Percentiles rank a stretch among this genome's conserved stretches.
phyloP scores from a whole-genome alignment of 2,888 invertebrate species.

The Agrochola litura region DNA sequence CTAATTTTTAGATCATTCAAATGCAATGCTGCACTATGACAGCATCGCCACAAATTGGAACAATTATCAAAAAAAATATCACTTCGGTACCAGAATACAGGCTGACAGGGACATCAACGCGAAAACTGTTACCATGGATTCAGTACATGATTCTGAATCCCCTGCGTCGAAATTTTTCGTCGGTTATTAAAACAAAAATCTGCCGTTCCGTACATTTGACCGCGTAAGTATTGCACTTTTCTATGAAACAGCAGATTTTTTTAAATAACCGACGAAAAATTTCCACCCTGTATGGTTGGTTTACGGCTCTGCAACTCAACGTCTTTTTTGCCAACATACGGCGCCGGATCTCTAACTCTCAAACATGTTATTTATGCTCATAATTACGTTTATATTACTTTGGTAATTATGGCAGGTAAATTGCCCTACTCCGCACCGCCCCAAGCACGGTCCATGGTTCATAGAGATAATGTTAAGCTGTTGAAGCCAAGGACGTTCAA shows the following conservation, averaged over 20 bases:
- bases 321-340: constrained; percentile 17
- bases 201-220: too few relatives aligned
- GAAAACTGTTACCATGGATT: too few relatives aligned
- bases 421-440: not conserved
- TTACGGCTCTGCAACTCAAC: not conserved
- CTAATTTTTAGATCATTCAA: not conserved
- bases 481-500: constrained; percentile 13
- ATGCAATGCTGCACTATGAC: not conserved
- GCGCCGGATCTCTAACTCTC: not conserved
- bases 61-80: not conserved
- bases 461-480: not conserved
- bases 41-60: not conserved
- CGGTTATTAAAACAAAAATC: too few relatives aligned
- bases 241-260: too few relatives aligned
- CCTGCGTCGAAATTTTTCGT: too few relatives aligned
- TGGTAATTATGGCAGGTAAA: constrained; percentile 1
- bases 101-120: too few relatives aligned
- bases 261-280: too few relatives aligned
- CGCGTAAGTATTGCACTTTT: too few relatives aligned
- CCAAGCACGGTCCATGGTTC: not conserved
- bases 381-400: not conserved
- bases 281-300: not conserved
- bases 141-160: too few relatives aligned
- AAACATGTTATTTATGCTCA: constrained; percentile 17
- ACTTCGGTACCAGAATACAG: not conserved